A percentile compares a stretch with the other conserved stretches of the same genome.
Conservation (phyloP, 2,797 vertebrate genomes). For the Geotrypetes seraphini region DNA sequence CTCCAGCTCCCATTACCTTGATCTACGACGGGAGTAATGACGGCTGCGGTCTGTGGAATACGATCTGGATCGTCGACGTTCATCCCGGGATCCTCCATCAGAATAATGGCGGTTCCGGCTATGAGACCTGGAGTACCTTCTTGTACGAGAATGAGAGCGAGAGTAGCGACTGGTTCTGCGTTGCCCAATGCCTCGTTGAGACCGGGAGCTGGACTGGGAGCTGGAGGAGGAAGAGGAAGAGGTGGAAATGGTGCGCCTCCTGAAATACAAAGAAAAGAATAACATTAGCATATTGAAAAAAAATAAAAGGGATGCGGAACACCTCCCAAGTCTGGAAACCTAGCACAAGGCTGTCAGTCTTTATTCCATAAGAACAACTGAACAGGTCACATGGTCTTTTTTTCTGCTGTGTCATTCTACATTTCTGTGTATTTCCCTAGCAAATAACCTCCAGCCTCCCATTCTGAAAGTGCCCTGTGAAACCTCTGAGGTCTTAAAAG, state of each 20-base stretch:
- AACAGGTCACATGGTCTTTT: too few species aligned
- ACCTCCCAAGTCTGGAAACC: too few species aligned
- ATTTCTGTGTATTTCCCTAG: too few species aligned
- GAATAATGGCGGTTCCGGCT: constrained; percentile 39
- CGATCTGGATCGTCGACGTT: constrained; percentile 57
- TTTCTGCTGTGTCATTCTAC: too few species aligned
- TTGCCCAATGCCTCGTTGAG: constrained; percentile 52
- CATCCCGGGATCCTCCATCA: constrained; percentile 29
- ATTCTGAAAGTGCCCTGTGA: too few species aligned
- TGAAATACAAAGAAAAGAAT: constrained; percentile 32
- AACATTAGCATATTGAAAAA: too few species aligned
- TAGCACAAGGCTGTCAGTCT: too few species aligned
- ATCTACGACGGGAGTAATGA: constrained; percentile 63
- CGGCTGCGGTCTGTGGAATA: constrained; percentile 55
- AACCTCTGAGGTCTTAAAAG: too few species aligned
- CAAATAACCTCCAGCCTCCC: too few species aligned
- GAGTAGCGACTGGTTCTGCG: constrained; percentile 52
- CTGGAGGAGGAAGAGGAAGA: constrained; percentile 60
- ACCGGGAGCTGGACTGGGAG: constrained; percentile 65
- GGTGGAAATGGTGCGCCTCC: constrained; percentile 64
- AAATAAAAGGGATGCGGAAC: too few species aligned
- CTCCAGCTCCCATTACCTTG: constrained; percentile 44
- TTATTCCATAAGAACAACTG: too few species aligned
- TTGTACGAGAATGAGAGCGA: constrained; percentile 56
- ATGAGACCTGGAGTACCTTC: constrained; percentile 43